phyloP scores from a whole-genome alignment of 2,797 vertebrate genomes.

The Anisognathus igniventris region DNA sequence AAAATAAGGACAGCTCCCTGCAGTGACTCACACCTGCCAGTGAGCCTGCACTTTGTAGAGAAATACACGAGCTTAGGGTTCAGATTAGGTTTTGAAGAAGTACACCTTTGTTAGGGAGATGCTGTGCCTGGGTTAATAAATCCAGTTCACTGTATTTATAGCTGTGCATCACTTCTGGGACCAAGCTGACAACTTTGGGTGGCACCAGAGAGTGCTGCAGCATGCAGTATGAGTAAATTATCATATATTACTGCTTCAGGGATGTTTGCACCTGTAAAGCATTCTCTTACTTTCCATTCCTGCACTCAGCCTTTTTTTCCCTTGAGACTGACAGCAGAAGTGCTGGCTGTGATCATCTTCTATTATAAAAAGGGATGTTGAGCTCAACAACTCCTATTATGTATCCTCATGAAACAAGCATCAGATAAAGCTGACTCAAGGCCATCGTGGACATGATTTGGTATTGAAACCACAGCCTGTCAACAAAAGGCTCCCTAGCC shows the following conservation, averaged over 20 bases:
- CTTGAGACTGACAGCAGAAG: neutral
- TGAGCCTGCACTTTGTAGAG: neutral
- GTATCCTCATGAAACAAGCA: neutral
- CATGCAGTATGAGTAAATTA: neutral
- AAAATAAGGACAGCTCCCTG: neutral
- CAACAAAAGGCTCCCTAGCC: neutral
- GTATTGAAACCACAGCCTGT: neutral
- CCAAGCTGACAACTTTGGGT: neutral
- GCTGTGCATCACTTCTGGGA: rapidly evolving
- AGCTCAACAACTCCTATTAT: neutral
- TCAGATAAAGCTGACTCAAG: neutral
- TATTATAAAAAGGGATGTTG: neutral
- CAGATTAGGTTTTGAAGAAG: neutral
- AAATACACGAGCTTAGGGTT: neutral
- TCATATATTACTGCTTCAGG: neutral
- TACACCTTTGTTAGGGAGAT: neutral
- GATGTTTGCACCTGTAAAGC: neutral
- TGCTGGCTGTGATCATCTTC: neutral
- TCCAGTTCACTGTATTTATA: neutral
- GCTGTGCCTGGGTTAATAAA: neutral
- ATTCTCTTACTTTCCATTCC: neutral
- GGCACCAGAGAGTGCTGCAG: neutral
- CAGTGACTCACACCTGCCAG: neutral
- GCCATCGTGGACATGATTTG: neutral
- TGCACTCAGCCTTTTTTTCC: neutral